Percentiles rank a stretch among this genome's conserved stretches.
phyloP scores from a whole-genome alignment of 2,888 invertebrate species.

The Orthosia incerta region DNA sequence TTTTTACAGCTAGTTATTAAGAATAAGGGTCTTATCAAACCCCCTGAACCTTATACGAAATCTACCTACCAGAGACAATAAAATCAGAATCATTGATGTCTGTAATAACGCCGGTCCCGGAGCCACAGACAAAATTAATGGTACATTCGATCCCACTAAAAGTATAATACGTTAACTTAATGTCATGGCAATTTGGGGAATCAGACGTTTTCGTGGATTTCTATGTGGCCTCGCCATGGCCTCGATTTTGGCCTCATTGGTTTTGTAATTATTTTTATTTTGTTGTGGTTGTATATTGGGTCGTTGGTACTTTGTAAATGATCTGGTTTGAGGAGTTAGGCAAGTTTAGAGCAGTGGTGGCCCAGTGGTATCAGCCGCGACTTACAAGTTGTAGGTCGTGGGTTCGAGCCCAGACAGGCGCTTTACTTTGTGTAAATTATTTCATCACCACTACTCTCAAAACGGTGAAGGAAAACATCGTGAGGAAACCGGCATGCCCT shows the following conservation, averaged over 20 bases:
- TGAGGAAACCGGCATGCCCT: no score
- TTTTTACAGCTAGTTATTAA: not conserved
- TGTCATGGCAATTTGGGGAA: constrained; percentile 58
- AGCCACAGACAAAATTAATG: constrained; percentile 58
- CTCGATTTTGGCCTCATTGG: constrained; percentile 29
- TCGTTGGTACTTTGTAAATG: not conserved
- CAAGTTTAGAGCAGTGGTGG: no score
- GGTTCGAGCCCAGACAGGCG: no score
- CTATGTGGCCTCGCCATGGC: constrained; percentile 34
- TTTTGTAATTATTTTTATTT: constrained; percentile 37
- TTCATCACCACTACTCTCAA: no score
- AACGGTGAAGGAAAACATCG: no score
- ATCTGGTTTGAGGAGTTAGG: not conserved
- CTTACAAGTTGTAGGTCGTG: no score
- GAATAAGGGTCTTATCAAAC: constrained; percentile 1
- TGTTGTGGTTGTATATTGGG: constrained; percentile 1
- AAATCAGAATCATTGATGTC: constrained; percentile 57
- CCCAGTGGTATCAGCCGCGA: no score
- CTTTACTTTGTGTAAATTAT: no score
- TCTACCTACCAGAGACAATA: constrained; percentile 46
- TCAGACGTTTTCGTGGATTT: constrained; percentile 54
- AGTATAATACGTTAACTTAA: constrained; percentile 63
- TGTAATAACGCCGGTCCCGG: constrained; percentile 63
- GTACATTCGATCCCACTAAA: constrained; percentile 61
- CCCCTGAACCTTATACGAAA: constrained; percentile 1